Conservation (phyloP, 35 echinoderm and acorn worm genomes). For the Lytechinus variegatus region DNA sequence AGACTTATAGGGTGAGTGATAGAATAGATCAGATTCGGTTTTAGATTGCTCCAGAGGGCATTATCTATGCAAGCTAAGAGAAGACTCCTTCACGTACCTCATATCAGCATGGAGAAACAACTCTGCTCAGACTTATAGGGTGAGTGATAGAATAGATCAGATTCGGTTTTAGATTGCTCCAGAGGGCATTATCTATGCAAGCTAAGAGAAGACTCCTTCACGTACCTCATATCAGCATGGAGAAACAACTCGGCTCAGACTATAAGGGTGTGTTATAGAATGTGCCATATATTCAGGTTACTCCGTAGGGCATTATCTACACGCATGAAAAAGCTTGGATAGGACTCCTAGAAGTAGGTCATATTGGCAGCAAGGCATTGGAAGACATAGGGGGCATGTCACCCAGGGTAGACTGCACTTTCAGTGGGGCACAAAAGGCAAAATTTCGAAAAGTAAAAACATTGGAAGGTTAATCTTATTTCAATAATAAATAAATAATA, state of each 20-base stretch:
- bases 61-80: slow-evolving; percentile 68
- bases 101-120: slow-evolving; percentile 66
- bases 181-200: slow-evolving; percentile 61
- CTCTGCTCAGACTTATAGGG: slow-evolving; percentile 55
- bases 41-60: slow-evolving; percentile 41
- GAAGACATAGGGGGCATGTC: too few species aligned
- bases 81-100: slow-evolving; percentile 59
- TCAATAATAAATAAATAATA: too few species aligned
- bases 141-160: not conserved
- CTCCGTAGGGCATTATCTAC: too few species aligned
- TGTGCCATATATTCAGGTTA: too few species aligned
- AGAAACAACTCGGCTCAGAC: slow-evolving; percentile 50
- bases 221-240: slow-evolving; percentile 64
- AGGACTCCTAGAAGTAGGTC: too few species aligned
- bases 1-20: slow-evolving; percentile 53
- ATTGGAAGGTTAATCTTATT: too few species aligned
- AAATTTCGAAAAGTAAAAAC: too few species aligned
- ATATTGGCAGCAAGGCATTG: too few species aligned
- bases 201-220: slow-evolving; percentile 65
- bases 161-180: not conserved
- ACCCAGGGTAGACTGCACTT: too few species aligned
- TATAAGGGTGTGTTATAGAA: slow-evolving; percentile 54
- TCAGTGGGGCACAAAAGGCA: too few species aligned
- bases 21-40: not conserved
- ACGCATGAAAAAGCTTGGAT: too few species aligned